Conservation (phyloP, 2,797 vertebrate species). For the Channa striata region DNA sequence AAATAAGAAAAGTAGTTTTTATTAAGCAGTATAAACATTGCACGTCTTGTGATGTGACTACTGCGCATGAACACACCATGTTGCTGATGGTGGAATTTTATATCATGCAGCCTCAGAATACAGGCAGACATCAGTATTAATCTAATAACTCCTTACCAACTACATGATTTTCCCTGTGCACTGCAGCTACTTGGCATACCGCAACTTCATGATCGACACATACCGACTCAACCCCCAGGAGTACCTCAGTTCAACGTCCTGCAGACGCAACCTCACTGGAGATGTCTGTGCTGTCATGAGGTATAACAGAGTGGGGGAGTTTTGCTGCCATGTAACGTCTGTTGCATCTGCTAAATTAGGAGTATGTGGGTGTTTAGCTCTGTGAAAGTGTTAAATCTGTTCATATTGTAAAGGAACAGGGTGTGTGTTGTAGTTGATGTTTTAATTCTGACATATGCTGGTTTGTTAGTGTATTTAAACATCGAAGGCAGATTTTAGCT, state of each 20-base stretch:
- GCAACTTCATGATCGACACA: constrained; percentile 98
- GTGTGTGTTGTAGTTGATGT: not conserved
- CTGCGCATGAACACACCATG: no score
- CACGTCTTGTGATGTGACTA: no score
- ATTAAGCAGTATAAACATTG: no score
- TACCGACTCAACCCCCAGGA: constrained; percentile 97
- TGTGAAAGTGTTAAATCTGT: constrained; percentile 21
- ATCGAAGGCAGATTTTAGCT: constrained; percentile 9
- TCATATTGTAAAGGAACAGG: not conserved
- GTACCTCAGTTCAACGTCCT: constrained; percentile 94
- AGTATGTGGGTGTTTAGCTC: constrained; percentile 25
- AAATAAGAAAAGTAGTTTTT: no score
- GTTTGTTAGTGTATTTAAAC: constrained; percentile 12
- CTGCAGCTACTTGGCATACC: constrained; percentile 93
- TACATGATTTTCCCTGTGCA: not conserved
- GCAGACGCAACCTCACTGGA: constrained; percentile 93
- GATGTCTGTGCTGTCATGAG: constrained; percentile 97
- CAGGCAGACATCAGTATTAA: not conserved
- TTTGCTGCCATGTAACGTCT: constrained; percentile 6
- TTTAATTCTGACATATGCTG: constrained; percentile 1
- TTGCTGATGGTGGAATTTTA: no score
- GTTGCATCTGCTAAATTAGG: constrained; percentile 23
- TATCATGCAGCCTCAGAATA: no score
- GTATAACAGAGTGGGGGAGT: constrained; percentile 67
- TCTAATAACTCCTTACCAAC: not conserved